Percentiles rank a stretch among this genome's conserved stretches.
Conservation (phyloP, 2,113 vertebrate species). For the Fulica atra region DNA sequence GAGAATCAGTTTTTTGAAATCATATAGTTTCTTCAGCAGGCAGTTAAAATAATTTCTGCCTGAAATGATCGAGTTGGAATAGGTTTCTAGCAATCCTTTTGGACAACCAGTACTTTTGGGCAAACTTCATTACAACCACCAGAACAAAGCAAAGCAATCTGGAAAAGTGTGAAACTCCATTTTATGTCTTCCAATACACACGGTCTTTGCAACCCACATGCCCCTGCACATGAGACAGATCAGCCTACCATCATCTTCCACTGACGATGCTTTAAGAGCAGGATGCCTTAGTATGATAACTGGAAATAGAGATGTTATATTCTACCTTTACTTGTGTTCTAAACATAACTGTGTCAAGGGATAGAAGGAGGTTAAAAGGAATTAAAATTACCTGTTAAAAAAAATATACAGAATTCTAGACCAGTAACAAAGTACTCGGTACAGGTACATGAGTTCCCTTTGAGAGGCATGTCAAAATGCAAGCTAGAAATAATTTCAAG, state of each 20-base stretch:
- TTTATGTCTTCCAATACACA: not conserved
- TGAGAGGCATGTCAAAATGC: not conserved
- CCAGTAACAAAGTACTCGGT: not conserved
- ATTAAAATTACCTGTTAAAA: not conserved
- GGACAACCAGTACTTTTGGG: not conserved
- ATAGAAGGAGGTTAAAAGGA: not conserved
- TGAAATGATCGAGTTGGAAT: not conserved
- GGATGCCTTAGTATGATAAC: not conserved
- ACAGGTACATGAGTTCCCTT: not conserved
- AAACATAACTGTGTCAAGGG: not conserved
- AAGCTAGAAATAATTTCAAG: not conserved
- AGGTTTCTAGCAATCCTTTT: not conserved
- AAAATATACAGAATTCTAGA: not conserved
- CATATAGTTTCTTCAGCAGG: constrained; percentile 13
- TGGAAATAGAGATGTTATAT: not conserved
- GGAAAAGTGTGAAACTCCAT: not conserved
- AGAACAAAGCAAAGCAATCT: not conserved
- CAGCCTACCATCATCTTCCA: constrained; percentile 39
- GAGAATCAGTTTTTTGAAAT: constrained; percentile 13
- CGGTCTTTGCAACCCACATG: not conserved
- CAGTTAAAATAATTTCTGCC: not conserved
- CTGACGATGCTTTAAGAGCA: constrained; percentile 22
- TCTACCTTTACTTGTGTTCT: not conserved
- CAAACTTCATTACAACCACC: not conserved
- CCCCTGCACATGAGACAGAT: not conserved